Evolutionary conservation across 2,797 vertebrate species (phyloP).

Genomic region (Bradypodion ventrale): DNA sequence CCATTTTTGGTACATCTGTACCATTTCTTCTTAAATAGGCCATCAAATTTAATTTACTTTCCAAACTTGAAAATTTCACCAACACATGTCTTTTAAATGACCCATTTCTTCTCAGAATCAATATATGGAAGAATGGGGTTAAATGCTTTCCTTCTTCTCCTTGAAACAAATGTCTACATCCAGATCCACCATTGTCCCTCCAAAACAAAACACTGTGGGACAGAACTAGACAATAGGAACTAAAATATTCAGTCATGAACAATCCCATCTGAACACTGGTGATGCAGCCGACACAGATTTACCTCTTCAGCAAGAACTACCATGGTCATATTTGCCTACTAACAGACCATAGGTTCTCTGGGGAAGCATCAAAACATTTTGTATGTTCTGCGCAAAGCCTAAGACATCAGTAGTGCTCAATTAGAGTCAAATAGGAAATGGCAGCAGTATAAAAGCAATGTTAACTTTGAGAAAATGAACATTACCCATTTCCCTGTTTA

Average conservation of each 20-base stretch:
- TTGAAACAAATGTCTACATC: background rate
- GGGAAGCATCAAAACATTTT: background rate
- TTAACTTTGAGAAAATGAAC: background rate
- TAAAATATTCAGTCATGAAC: background rate
- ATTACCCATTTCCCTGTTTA: conserved; percentile 9
- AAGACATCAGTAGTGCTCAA: background rate
- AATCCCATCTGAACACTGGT: background rate
- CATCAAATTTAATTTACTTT: no score
- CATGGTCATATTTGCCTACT: background rate
- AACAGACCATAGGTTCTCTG: background rate
- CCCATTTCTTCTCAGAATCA: no score
- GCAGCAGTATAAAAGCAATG: conserved; percentile 5
- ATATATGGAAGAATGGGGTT: background rate
- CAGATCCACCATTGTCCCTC: no score
- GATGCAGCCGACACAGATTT: background rate
- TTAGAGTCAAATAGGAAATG: conserved; percentile 1
- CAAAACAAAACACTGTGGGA: background rate
- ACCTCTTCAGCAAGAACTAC: background rate
- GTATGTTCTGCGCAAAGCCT: background rate
- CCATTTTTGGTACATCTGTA: no score
- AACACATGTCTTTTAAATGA: no score
- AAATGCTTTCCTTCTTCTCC: background rate
- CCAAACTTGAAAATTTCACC: no score
- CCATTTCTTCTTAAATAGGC: no score
- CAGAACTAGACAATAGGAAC: background rate